Base-by-base conservation (phyloP, 1,140 invertebrate species). In the Sitobion miscanthi region DNA sequence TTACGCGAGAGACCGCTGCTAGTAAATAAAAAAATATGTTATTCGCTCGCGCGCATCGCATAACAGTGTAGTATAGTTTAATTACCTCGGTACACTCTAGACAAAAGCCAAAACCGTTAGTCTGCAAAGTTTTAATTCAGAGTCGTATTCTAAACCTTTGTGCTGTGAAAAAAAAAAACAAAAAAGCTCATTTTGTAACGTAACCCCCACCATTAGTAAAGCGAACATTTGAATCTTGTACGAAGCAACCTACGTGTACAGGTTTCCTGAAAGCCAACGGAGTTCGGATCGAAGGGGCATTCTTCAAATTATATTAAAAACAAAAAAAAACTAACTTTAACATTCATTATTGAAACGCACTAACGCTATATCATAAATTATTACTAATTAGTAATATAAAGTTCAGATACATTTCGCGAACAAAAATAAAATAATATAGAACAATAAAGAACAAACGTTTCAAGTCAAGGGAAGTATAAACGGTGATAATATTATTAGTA, bases 91-190 rank as follows among this genome's bases (percentile, higher is more conserved):
- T 25, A 90, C 9, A 62, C 35, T 82, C 3, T 82, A 91, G 62
- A 82, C 69, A 82, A 91, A 91, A 91, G 69, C 90, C 38, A 1
- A 77, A 77, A 47, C 90, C 45, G 45, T 77, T 52, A 49, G 90
- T 91, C 90, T 77, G n/a, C 17, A 91, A 91, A 91, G 90, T 91
- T 91, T 91, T 82, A 82, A 91, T 82, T 91, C 42, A 30, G 20
- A 45, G 38, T 57, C 38, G n/a, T 77, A 77, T 77, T 77, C 14
- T 5, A 77, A 49, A 52, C 86, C 49, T 88, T 88, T 88, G n/a
- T 52, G 47, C n/a, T 20, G 45, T 47, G 1, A 25, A 90, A 42
- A 57, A 47, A 47, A 62, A 62, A 47, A 47, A 49, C 9, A 47
- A 86, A 57, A 57, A 17, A 90, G 38, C 9, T 45, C 52, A 38